Conservation (phyloP, 2,113 vertebrate species). For the Mobula birostris region DNA sequence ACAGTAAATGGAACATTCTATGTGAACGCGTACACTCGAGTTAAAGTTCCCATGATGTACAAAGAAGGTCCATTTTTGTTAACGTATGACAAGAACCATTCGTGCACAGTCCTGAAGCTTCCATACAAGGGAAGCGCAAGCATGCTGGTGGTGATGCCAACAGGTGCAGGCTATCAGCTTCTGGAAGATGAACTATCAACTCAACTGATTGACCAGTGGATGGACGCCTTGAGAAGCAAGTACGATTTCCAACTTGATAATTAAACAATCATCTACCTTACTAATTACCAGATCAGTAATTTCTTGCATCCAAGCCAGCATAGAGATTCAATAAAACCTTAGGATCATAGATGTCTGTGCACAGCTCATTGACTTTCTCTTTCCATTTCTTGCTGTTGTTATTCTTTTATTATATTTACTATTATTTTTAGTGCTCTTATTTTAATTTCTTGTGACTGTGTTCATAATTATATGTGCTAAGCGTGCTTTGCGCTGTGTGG, state of each 20-base stretch:
- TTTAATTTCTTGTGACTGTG: too few relatives aligned
- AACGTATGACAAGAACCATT: constrained; percentile 59
- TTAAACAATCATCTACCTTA: not conserved
- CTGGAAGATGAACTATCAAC: constrained; percentile 73
- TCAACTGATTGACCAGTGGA: constrained; percentile 68
- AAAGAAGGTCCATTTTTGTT: constrained; percentile 57
- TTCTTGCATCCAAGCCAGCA: too few relatives aligned
- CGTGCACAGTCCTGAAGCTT: constrained; percentile 69
- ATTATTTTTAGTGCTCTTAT: too few relatives aligned
- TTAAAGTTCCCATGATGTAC: constrained; percentile 79
- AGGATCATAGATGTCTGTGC: too few relatives aligned
- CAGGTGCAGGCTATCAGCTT: constrained; percentile 61
- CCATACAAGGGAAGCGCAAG: constrained; percentile 69
- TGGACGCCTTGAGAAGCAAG: constrained; percentile 56
- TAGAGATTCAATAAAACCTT: too few relatives aligned
- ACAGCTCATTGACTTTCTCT: too few relatives aligned
- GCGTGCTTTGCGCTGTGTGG: too few relatives aligned
- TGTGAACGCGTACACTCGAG: constrained; percentile 70
- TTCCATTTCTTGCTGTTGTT: too few relatives aligned
- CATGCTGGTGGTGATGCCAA: constrained; percentile 79
- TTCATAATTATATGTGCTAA: too few relatives aligned
- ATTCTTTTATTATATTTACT: too few relatives aligned
- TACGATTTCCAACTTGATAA: constrained; percentile 1
- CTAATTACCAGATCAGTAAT: too few relatives aligned
- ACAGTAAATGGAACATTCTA: constrained; percentile 65